Evolutionary conservation across 1,140 invertebrate species (phyloP), one percentile per base, ranked within the genome.

Genomic region (Condylostylus longicornis): DNA sequence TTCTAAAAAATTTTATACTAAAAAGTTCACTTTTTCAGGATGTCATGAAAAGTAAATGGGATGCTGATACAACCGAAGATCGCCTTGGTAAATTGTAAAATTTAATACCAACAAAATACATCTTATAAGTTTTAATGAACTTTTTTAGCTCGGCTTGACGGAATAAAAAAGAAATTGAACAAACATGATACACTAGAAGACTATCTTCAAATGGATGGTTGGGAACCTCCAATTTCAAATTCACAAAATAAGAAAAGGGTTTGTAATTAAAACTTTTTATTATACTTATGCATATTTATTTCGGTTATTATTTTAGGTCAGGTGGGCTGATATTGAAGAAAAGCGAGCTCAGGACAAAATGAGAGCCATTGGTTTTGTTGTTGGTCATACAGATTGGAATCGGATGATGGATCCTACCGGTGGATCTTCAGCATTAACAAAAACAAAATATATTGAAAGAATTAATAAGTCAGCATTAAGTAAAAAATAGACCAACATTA

Each of bases 281-380:
- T 8, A 25, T 25, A 25, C 12, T 8, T 15, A 13, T 14, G 2
- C 21, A 14, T 8, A 23, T 21, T 18, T 31, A 30, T 31, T 32
- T 32, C 18, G 15, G 5, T 39, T 6, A 9, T 37, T 39, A 43
- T 57, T 62, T 44, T 58, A 94, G 89, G 89, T 96, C 42, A 75
- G 89, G 39, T 96, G 90, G 90, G 90, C 90, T n/a, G 90, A 96
- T 65, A 70, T 96, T 48, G 90, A 94, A 68, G 89, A 94, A 63
- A 71, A 78, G 49, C 82, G 81, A 46, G 63, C 82, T 46, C 88
- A 93, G 63, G 78, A 86, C 51, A 84, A 87, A 63, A 82, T 89
- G 72, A 74, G 87, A 18, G 85, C 85, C 10, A 79, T 95, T 33
- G 90, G 90, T 12, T 96, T 96, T 64, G 86, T 95, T 22, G 84